Base-by-base conservation (phyloP, 2,797 vertebrate species). In the Malurus splendens region DNA sequence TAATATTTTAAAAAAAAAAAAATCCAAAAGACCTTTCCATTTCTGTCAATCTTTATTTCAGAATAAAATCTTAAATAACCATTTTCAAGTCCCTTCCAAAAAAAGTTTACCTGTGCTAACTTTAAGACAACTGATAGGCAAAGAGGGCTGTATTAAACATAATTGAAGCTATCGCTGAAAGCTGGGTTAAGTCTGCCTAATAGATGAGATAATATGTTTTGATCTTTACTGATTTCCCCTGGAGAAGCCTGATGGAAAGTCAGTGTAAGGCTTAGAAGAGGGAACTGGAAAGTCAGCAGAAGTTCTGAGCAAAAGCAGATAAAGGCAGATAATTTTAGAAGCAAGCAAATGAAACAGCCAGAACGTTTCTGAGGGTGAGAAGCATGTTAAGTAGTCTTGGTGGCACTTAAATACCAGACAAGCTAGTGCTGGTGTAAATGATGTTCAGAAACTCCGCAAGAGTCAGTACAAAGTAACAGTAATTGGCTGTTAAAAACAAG, bases 341-440 rank as follows among this genome's bases (percentile, higher is more conserved):
- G 94, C 94, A 94, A 95, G 91, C 93, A 90, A 81, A 94, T 94
- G 93, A 75, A 86, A 95, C 76, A 94, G 95, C 85, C 95, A 95
- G 77, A 74, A 93, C 18, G 0, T 48, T 90, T 93, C 60, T 45
- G 61, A 92, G 72, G 60, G 80, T 0, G 0, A 89, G 59, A 86
- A 82, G 87, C 6, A 0, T 23, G 38, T 66, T 84, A 75, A 92
- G 28, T 38, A 68, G 65, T 77, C 74, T 85, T 62, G 51, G 78
- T 82, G 51, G 89, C 59, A 65, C 50, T 95, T 62, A 89, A 87
- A 78, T 59, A 81, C 45, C 79, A 89, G 59, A 52, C n/a, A 62
- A 89, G 56, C 73, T 78, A 65, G 44, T 50, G 59, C 84, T 81
- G 79, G 59, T 75, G 54, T 86, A 81, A 83, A 83, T 44, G 41